phyloP scores from a whole-genome alignment of 1,140 invertebrate genomes.

The Ceratina calcarata region DNA sequence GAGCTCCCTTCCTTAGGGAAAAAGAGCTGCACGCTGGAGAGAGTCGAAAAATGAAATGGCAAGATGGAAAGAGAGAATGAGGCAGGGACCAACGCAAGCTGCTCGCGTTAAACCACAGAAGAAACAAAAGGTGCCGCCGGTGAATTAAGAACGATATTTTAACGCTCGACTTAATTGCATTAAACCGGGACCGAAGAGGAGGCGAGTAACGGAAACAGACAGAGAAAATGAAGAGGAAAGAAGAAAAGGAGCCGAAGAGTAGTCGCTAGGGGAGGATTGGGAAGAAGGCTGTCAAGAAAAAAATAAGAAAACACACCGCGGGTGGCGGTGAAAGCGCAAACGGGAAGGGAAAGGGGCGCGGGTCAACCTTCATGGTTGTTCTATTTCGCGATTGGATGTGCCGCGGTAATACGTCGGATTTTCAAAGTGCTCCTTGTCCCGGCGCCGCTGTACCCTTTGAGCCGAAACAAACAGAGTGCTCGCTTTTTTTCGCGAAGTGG shows the following conservation, averaged over 20 bases:
- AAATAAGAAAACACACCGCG: slow-evolving; percentile 34
- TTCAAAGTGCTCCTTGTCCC: slow-evolving; percentile 45
- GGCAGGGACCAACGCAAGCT: slow-evolving; percentile 22
- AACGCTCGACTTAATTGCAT: slow-evolving; percentile 73
- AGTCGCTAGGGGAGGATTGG: not conserved
- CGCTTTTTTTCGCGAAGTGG: slow-evolving; percentile 40
- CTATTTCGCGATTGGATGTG: slow-evolving; percentile 55
- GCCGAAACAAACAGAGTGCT: slow-evolving; percentile 47
- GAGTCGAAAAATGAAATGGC: slow-evolving; percentile 1
- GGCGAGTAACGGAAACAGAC: slow-evolving; percentile 28
- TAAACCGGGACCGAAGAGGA: slow-evolving; percentile 58
- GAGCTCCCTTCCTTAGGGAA: slow-evolving; percentile 46
- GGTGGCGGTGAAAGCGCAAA: slow-evolving; percentile 26
- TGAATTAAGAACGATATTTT: slow-evolving; percentile 73
- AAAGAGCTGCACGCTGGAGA: slow-evolving; percentile 22
- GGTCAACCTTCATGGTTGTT: slow-evolving; percentile 43
- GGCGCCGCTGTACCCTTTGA: slow-evolving; percentile 37
- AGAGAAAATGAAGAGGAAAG: not conserved
- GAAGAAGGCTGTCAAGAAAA: slow-evolving; percentile 35
- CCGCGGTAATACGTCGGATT: slow-evolving; percentile 48
- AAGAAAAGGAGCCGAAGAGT: not conserved
- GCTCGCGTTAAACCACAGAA: slow-evolving; percentile 54
- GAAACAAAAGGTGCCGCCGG: slow-evolving; percentile 66
- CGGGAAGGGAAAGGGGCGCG: slow-evolving; percentile 17
- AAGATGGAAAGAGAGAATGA: not conserved